Conservation (phyloP, 2,888 invertebrate species). For the Ormyrus rosae region DNA sequence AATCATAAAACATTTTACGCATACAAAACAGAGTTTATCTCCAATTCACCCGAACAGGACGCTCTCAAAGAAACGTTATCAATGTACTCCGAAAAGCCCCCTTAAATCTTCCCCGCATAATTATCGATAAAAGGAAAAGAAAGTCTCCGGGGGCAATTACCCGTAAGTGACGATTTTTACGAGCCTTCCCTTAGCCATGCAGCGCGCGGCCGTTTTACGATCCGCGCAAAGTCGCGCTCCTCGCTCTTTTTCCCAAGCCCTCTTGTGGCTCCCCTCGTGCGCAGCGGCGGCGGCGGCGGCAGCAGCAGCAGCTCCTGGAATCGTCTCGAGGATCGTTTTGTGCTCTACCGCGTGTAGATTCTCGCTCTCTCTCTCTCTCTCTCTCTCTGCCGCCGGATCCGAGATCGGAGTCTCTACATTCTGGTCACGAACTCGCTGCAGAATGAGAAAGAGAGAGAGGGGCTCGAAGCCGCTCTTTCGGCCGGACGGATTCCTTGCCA, state of each 20-base stretch:
- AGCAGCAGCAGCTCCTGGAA: constrained; percentile 27
- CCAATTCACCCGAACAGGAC: too few relatives aligned
- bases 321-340: constrained; percentile 34
- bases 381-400: constrained; percentile 46
- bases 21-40: too few relatives aligned
- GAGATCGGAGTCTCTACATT: constrained; percentile 59
- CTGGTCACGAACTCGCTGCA: constrained; percentile 66
- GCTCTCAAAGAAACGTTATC: too few relatives aligned
- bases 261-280: too few relatives aligned
- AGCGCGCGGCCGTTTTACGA: constrained; percentile 7
- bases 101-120: too few relatives aligned
- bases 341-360: neutral
- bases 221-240: constrained; percentile 19
- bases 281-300: neutral
- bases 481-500: too few relatives aligned
- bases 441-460: constrained; percentile 7
- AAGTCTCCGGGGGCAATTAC: neutral
- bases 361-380: too few relatives aligned
- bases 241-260: constrained; percentile 20
- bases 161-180: constrained; percentile 20
- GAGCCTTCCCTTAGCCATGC: neutral
- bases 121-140: too few relatives aligned
- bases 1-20: too few relatives aligned
- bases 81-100: too few relatives aligned
- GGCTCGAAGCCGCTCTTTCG: neutral